Conservation (phyloP, 2,113 vertebrate species). For the Arenaria interpres region DNA sequence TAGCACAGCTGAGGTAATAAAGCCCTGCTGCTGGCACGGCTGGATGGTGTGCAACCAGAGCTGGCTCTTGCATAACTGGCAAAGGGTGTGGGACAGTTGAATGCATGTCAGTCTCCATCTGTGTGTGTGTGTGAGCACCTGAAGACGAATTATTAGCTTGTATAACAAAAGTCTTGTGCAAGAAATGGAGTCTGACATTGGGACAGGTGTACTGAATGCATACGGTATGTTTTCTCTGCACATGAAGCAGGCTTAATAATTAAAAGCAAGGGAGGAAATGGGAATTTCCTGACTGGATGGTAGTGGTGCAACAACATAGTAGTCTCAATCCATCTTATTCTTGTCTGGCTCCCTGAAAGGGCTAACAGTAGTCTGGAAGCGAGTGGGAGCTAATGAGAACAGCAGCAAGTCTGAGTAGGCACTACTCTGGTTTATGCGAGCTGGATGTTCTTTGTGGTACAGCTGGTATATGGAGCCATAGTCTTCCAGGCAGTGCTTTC, state of each 20-base stretch:
- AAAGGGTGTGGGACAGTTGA: neutral
- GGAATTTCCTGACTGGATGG: neutral
- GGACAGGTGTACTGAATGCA: neutral
- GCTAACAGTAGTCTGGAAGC: neutral
- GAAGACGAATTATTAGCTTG: neutral
- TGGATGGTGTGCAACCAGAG: too few species aligned
- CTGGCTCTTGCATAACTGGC: neutral
- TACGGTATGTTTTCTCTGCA: neutral
- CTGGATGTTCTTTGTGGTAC: neutral
- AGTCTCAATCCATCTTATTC: neutral
- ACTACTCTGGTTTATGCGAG: slow-evolving; percentile 5
- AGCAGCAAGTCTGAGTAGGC: neutral
- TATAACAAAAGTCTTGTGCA: neutral
- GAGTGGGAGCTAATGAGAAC: neutral
- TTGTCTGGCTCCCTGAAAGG: neutral
- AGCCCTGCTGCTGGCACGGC: neutral
- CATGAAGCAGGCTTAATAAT: neutral
- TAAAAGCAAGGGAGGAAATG: neutral
- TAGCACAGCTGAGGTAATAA: neutral
- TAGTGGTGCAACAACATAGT: neutral
- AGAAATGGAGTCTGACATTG: neutral
- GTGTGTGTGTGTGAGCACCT: neutral
- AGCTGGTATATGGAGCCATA: neutral
- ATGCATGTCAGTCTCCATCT: neutral
- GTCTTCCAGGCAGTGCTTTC: neutral